Evolutionary conservation across 2,113 vertebrate genomes (phyloP).

Genomic region (Microcebus ravelobensis): DNA sequence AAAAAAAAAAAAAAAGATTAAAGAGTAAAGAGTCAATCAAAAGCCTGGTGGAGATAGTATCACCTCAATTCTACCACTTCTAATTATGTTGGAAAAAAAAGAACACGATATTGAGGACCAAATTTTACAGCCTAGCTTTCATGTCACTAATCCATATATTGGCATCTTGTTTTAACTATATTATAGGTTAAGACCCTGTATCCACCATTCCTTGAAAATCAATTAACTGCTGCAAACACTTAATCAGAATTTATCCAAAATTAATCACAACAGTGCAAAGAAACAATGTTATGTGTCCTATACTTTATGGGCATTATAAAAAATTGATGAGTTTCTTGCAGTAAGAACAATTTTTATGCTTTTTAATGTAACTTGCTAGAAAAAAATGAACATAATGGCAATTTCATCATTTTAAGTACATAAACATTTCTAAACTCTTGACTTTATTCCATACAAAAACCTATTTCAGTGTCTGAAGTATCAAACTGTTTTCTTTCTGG

Average conservation of each 20-base stretch:
- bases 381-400: not conserved
- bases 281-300: not conserved
- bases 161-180: slow-evolving; percentile 10
- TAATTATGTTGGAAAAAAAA: not conserved
- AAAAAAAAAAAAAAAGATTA: not conserved
- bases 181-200: slow-evolving; percentile 47
- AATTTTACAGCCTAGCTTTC: slow-evolving; percentile 18
- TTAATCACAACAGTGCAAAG: slow-evolving; percentile 40
- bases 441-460: slow-evolving; percentile 48
- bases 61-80: slow-evolving; percentile 17
- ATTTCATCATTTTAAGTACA: slow-evolving; percentile 53
- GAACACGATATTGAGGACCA: not conserved
- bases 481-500: not conserved
- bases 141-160: slow-evolving; percentile 14
- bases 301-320: slow-evolving; percentile 25
- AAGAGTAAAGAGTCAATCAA: not conserved
- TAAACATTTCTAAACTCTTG: slow-evolving; percentile 45
- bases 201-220: slow-evolving; percentile 50
- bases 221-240: slow-evolving; percentile 34
- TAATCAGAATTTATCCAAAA: slow-evolving; percentile 40
- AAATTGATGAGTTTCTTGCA: not conserved
- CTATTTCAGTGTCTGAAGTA: not conserved
- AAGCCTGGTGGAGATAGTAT: not conserved
- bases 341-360: not conserved
- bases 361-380: not conserved